Evolutionary conservation across 2,113 vertebrate species (phyloP).

Genomic region (Chionis minor): DNA sequence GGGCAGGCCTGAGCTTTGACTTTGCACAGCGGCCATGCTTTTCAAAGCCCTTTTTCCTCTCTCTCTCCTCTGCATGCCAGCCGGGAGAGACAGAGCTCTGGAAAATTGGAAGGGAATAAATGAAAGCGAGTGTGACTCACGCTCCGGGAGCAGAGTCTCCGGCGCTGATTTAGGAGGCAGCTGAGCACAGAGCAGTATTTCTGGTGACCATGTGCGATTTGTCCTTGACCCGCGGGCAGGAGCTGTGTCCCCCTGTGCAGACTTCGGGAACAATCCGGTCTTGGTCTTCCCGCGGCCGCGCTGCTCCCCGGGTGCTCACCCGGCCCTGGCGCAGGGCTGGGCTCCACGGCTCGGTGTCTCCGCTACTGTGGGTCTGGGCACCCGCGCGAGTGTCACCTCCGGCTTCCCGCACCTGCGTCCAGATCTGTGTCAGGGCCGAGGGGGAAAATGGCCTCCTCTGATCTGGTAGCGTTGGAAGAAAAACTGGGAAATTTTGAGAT

Average conservation of each 20-base stretch:
- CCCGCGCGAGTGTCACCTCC: not conserved
- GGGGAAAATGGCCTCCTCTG: not conserved
- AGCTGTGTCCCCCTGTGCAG: not conserved
- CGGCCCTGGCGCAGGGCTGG: not conserved
- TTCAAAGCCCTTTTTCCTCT: not conserved
- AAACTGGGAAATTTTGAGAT: not conserved
- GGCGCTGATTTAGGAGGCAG: not conserved
- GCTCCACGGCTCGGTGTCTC: not conserved
- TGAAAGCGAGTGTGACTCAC: too few species aligned
- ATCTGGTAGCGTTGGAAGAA: not conserved
- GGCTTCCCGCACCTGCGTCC: fast-evolving
- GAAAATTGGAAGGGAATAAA: not conserved
- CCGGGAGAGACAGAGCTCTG: not conserved
- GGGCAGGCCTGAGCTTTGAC: not conserved
- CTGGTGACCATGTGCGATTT: not conserved
- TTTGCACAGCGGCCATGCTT: not conserved
- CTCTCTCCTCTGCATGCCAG: not conserved
- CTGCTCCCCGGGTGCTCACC: not conserved
- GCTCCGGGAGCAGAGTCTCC: not conserved
- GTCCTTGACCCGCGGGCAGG: not conserved
- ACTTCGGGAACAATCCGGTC: not conserved
- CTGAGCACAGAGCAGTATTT: not conserved
- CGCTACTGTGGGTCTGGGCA: fast-evolving
- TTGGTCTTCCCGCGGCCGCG: not conserved
- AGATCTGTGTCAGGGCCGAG: not conserved